Evolutionary conservation across 2,888 invertebrate species (phyloP), one percentile per base, ranked within the genome.

Genomic region (Andricus quercusramuli): DNA sequence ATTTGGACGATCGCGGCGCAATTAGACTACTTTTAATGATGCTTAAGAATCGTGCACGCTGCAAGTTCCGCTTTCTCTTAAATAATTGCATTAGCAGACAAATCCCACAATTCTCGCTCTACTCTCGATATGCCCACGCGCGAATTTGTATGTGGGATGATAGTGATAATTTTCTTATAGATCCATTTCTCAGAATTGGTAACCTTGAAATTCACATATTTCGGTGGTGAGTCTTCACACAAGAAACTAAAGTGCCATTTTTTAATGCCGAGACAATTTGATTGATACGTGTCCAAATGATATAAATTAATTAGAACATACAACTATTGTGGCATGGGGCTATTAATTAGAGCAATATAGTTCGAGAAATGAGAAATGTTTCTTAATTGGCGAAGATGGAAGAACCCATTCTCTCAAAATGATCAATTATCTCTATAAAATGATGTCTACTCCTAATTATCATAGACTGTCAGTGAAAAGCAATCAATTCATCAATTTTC

Each of bases 21-120:
- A 81, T 83, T 80, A 81, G 80, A 78, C 79, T 82, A 82, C 62
- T 83, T 83, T 79, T 82, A 83, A 83, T 79, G 78, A 64, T 74
- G 64, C 66, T 76, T 56, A 79, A 78, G 79, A 81, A 82, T 82
- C 79, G 79, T 76, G 77, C 74, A 78, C 15, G 47, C 78, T 67
- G 79, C 77, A 68, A 80, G 80, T 80, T 79, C 77, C 79, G 82
- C 83, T 83, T 83, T 81, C 81, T 81, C 83, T 80, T 64, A 70
- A 80, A 80, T 80, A 80, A 83, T 83, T 80, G 64, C 77, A 78
- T 83, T 79, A 82, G 79, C 82, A 79, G 79, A 82, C 81, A 79
- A 83, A 83, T 80, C 80, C 78, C 80, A 70, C 81, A 80, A 80
- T 79, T 81, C 81, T 76, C 22, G 78, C 74, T 66, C 68, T 74